These are phyloP conservation scores for Channa argus DNA, from an alignment of 2,113 vertebrate species.

Conservation along the genomic window DNA sequence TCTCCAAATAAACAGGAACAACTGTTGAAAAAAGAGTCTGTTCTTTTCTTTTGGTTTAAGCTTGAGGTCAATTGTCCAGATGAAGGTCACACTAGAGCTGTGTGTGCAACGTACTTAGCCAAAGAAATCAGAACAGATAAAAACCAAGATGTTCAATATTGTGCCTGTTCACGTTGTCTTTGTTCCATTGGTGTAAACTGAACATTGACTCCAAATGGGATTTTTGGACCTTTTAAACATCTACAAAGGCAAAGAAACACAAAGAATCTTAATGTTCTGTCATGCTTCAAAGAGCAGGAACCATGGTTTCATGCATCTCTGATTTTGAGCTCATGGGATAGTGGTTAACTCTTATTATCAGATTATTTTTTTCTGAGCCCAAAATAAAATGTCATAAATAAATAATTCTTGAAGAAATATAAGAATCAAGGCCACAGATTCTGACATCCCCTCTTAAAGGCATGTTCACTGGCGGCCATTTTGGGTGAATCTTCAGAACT, in stretches of 20 bases:
- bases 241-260: constrained; percentile 16
- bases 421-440: constrained; percentile 46
- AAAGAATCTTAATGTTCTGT: constrained; percentile 56
- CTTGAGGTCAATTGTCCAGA: neutral
- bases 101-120: constrained; percentile 21
- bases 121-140: constrained; percentile 23
- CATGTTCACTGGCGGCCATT: constrained; percentile 31
- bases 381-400: constrained; percentile 46
- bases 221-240: constrained; percentile 53
- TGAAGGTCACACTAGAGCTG: neutral
- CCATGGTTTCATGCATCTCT: constrained; percentile 48
- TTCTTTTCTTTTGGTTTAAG: constrained; percentile 4
- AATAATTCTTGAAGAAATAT: constrained; percentile 50
- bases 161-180: constrained; percentile 12
- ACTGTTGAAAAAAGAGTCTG: neutral
- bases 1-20: constrained; percentile 27
- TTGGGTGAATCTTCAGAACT: constrained; percentile 24
- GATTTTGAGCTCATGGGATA: constrained; percentile 46
- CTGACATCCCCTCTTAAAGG: neutral
- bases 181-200: constrained; percentile 16
- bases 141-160: constrained; percentile 5
- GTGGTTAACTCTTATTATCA: constrained; percentile 74
- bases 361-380: constrained; percentile 36
- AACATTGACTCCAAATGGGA: constrained; percentile 49
- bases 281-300: constrained; percentile 63